Percentiles rank a stretch among this genome's conserved stretches.
These are phyloP conservation scores for Tetropium fuscum DNA, from an alignment of 2,888 invertebrate genomes.

Conservation along the genomic window DNA sequence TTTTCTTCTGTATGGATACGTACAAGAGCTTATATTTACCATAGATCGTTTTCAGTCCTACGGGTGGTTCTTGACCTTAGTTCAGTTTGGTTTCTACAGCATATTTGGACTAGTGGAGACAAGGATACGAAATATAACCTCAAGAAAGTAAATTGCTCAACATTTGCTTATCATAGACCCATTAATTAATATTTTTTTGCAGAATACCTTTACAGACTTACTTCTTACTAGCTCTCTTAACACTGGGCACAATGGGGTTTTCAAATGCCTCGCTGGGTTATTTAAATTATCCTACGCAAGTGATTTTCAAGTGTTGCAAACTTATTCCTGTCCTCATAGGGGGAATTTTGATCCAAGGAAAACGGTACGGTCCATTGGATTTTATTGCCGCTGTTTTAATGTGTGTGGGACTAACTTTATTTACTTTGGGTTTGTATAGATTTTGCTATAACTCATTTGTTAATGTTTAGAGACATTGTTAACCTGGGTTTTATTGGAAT, in stretches of 20 bases:
- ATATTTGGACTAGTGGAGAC: slow-evolving; percentile 84
- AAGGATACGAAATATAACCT: slow-evolving; percentile 71
- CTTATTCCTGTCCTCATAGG: slow-evolving; percentile 95
- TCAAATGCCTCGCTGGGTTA: slow-evolving; percentile 95
- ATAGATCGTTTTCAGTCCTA: slow-evolving; percentile 89
- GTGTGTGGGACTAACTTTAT: slow-evolving; percentile 91
- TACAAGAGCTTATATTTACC: slow-evolving; percentile 92
- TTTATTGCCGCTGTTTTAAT: slow-evolving; percentile 86
- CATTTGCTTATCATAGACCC: too few relatives aligned
- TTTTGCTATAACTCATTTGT: slow-evolving; percentile 22
- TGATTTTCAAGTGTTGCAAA: slow-evolving; percentile 98
- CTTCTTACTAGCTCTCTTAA: slow-evolving; percentile 83
- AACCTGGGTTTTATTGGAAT: too few relatives aligned
- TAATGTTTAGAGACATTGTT: too few relatives aligned
- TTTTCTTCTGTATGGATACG: slow-evolving; percentile 91
- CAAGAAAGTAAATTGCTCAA: slow-evolving; percentile 70
- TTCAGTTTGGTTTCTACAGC: slow-evolving; percentile 91
- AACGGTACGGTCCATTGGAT: slow-evolving; percentile 86
- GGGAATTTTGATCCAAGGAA: slow-evolving; percentile 91
- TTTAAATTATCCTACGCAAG: slow-evolving; percentile 96
- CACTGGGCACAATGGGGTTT: slow-evolving; percentile 95
- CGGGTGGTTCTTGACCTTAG: slow-evolving; percentile 92
- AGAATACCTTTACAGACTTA: slow-evolving; percentile 90
- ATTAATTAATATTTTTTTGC: slow-evolving; percentile 57
- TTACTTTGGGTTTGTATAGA: slow-evolving; percentile 81